Conservation (phyloP, 2,113 vertebrate species). For the Delphinus delphis region DNA sequence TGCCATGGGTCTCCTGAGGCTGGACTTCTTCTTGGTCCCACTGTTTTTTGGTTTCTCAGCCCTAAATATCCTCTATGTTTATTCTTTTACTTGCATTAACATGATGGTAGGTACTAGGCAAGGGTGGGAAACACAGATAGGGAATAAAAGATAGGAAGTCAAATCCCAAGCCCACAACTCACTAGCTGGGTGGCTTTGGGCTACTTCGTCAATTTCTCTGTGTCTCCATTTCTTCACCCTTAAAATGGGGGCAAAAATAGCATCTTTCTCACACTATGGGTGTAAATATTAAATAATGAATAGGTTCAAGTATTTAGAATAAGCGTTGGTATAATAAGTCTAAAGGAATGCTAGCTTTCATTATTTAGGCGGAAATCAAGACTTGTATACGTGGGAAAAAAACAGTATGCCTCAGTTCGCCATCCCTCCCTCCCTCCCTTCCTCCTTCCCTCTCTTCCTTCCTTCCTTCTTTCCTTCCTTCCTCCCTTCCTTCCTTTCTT, state of each 20-base stretch:
- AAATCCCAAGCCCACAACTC: background rate
- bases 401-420: background rate
- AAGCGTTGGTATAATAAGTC: background rate
- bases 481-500: background rate
- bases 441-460: background rate
- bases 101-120: fast-evolving
- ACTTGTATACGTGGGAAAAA: background rate
- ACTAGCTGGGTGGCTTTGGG: background rate
- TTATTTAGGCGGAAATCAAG: background rate
- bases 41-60: background rate
- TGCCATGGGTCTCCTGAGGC: background rate
- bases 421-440: fast-evolving
- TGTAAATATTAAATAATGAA: background rate
- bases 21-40: background rate
- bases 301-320: background rate
- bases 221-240: background rate
- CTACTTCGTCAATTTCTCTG: background rate
- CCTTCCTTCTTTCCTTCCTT: too few relatives aligned
- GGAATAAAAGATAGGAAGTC: background rate
- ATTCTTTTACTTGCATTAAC: background rate
- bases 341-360: background rate
- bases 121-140: background rate
- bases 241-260: background rate
- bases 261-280: background rate
- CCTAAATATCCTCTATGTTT: background rate